Evolutionary conservation across 92 coral and sea anemone species (phyloP), one percentile per base, ranked within the genome.

Genomic region (Phenganax subtilis): DNA sequence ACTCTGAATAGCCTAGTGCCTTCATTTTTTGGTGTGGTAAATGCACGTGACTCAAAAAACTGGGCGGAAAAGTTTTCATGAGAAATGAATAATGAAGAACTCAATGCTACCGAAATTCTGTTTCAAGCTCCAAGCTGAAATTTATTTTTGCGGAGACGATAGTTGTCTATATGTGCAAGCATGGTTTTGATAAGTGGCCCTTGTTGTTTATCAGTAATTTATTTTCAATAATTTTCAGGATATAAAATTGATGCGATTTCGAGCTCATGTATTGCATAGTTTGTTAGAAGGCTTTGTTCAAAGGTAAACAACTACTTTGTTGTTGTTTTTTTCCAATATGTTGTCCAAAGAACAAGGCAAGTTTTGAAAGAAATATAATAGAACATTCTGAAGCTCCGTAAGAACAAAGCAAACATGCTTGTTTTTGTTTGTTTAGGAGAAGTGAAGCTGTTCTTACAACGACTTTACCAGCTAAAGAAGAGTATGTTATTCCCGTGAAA

Each of bases 251-350:
- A 91, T 93, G 98, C 88, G 92, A 20, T 91, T 86, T 83, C 84
- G 98, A 73, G 93, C 97, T 64, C 98, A 90, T 87, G 98, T 93
- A n/a, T 82, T 91, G 53, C 93, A 90, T 82, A 91, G 98, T 75
- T 83, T 93, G 51, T 61, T 93, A 51, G 90, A 93, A 84, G 98
- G 98, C 57, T 93, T 93, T 91, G 98, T 93, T 0, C 98, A 93
- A 81, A 93, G 98, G 97, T 92, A 78, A 57, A 58, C 17, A 69
- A 25, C 51, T 17, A 9, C n/a, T 3, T 0, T 12, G 11, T 17
- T 65, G 31, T 17, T 65, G 71, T 11, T 37, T 37, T 37, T 37
- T 37, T 37, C 5, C 47, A 37, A 37, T 37, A 37, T 37, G 47
- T 37, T 37, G 47, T 37, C 47, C 47, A 37, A 37, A 37, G 47